Evolutionary conservation across 1,140 invertebrate species (phyloP).

Genomic region (Polypedilum vanderplanki): DNA sequence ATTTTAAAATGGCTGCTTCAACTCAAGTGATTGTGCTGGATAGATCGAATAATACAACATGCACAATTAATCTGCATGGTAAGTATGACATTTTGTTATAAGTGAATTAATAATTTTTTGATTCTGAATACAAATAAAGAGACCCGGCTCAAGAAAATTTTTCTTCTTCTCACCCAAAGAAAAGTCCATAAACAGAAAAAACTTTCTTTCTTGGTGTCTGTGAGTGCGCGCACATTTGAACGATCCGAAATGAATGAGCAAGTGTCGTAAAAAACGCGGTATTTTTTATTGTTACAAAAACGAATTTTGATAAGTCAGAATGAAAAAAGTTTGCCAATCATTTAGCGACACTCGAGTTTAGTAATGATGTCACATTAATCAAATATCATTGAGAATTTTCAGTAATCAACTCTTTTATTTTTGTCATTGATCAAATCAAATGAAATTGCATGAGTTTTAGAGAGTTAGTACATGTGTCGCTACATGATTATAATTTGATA

Average conservation of each 20-base stretch:
- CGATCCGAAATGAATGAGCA: not conserved
- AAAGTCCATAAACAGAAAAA: not conserved
- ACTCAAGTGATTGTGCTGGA: constrained; percentile 88
- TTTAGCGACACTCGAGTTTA: too few relatives aligned
- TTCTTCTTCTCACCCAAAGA: not conserved
- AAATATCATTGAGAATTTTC: too few relatives aligned
- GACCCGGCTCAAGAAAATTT: not conserved
- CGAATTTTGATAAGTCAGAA: not conserved
- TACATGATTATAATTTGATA: too few relatives aligned
- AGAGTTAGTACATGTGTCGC: too few relatives aligned
- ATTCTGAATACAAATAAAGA: too few relatives aligned
- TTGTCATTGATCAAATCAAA: too few relatives aligned
- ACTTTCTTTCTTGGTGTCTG: not conserved
- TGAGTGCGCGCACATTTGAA: not conserved
- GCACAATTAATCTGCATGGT: constrained; percentile 90
- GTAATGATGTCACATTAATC: too few relatives aligned
- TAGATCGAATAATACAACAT: constrained; percentile 90
- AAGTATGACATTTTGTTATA: constrained; percentile 39
- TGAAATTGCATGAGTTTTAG: too few relatives aligned
- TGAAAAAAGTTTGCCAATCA: too few relatives aligned
- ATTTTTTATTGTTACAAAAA: not conserved
- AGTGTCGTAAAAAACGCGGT: constrained; percentile 3
- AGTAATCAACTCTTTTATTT: too few relatives aligned
- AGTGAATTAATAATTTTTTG: not conserved
- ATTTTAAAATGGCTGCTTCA: constrained; percentile 62